phyloP scores from a whole-genome alignment of 2,113 vertebrate genomes.

The Sphyrna mokarran region DNA sequence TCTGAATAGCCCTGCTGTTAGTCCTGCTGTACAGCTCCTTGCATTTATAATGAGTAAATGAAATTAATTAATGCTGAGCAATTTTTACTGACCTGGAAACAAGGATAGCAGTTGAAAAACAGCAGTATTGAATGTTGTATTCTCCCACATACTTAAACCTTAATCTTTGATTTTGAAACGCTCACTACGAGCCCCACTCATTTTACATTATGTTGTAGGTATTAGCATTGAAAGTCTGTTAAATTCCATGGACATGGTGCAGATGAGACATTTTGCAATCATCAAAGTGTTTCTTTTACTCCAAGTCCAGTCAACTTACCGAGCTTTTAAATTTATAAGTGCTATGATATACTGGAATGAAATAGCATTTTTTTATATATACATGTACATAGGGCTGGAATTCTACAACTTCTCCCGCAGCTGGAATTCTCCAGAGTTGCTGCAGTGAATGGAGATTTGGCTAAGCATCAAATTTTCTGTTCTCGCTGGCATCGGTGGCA shows the following conservation, averaged over 20 bases:
- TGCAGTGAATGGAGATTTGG: too few relatives aligned
- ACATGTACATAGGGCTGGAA: too few relatives aligned
- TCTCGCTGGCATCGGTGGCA: too few relatives aligned
- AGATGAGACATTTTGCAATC: not conserved
- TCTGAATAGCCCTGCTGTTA: slow-evolving; percentile 11
- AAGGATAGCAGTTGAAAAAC: slow-evolving; percentile 25
- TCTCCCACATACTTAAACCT: slow-evolving; percentile 6
- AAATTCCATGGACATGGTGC: not conserved
- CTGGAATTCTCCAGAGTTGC: too few relatives aligned
- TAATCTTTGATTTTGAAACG: not conserved
- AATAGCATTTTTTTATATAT: not conserved
- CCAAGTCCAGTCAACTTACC: not conserved
- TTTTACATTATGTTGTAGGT: not conserved
- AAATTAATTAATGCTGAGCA: slow-evolving; percentile 37
- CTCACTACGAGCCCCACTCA: not conserved
- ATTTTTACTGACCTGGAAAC: slow-evolving; percentile 38
- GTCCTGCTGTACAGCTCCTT: slow-evolving; percentile 13
- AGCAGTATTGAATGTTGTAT: not conserved
- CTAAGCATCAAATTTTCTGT: too few relatives aligned
- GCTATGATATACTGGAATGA: not conserved
- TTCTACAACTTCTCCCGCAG: too few relatives aligned
- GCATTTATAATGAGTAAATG: slow-evolving; percentile 25
- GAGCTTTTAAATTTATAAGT: not conserved
- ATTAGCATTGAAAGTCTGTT: not conserved
- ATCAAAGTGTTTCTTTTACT: not conserved